These are phyloP conservation scores for Actinemys pallida DNA, from an alignment of 2,113 vertebrate species.

Conservation along the genomic window DNA sequence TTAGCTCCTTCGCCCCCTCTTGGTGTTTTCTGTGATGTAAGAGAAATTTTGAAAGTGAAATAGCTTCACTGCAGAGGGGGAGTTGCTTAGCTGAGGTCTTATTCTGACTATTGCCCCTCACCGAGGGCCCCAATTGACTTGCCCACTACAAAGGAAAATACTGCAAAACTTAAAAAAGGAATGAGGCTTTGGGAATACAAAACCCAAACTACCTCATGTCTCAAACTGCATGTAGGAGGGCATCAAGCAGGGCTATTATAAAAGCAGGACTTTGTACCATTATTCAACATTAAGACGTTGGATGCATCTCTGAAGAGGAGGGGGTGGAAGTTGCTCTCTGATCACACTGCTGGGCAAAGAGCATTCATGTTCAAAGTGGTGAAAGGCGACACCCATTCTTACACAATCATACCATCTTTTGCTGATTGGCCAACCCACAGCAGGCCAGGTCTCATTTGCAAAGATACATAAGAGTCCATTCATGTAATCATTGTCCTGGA, in stretches of 20 bases:
- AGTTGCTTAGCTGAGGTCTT: slow-evolving; percentile 28
- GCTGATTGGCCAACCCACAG: not conserved
- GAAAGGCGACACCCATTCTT: slow-evolving; percentile 31
- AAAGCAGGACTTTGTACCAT: slow-evolving; percentile 32
- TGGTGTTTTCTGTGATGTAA: not conserved
- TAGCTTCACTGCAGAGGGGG: not conserved
- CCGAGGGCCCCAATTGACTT: slow-evolving; percentile 17
- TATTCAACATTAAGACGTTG: not conserved
- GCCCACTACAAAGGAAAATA: slow-evolving; percentile 50
- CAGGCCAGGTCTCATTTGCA: not conserved
- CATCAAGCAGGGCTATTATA: slow-evolving; percentile 44
- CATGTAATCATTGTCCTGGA: not conserved
- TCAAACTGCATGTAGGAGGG: slow-evolving; percentile 49
- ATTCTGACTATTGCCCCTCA: slow-evolving; percentile 44
- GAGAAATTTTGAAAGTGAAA: slow-evolving; percentile 11
- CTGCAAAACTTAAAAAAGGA: slow-evolving; percentile 41
- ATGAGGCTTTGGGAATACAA: slow-evolving; percentile 31
- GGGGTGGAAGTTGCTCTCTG: not conserved
- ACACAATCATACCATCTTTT: not conserved
- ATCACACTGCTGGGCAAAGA: not conserved
- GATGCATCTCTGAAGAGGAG: not conserved
- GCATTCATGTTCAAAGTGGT: slow-evolving; percentile 2
- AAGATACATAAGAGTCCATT: not conserved
- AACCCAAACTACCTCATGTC: slow-evolving; percentile 48
- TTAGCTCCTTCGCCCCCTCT: slow-evolving; percentile 12